phyloP scores from a whole-genome alignment of 2,888 invertebrate species.

The Drosophila leonis region DNA sequence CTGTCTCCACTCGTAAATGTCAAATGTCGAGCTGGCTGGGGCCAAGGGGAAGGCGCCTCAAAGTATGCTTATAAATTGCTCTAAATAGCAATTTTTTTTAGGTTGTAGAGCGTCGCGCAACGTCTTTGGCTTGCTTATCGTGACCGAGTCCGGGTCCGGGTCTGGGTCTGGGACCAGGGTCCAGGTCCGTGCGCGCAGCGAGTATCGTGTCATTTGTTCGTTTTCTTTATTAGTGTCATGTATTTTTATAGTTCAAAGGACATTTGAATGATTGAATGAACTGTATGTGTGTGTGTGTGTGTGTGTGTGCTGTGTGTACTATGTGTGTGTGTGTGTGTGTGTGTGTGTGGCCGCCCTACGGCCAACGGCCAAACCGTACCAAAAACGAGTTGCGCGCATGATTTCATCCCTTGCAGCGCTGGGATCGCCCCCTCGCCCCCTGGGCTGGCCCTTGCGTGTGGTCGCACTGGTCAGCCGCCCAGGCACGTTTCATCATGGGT shows the following conservation, averaged over 20 bases:
- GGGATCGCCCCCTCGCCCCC: conserved; percentile 33
- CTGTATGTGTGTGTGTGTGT: conserved; percentile 43
- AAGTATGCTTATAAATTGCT: conserved; percentile 81
- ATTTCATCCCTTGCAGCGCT: conserved; percentile 83
- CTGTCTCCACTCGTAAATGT: conserved; percentile 69
- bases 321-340: conserved; percentile 16
- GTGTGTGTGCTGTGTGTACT: conserved; percentile 2
- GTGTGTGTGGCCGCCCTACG: conserved; percentile 30
- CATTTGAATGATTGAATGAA: conserved; percentile 85
- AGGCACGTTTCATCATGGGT: conserved; percentile 78
- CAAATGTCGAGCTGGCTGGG: conserved; percentile 57
- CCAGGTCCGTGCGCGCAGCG: conserved; percentile 26
- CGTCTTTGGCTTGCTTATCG: conserved; percentile 56
- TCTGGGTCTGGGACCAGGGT: conserved; percentile 2
- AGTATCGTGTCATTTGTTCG: conserved; percentile 81
- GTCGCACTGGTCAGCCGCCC: conserved; percentile 76
- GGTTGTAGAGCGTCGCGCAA: conserved; percentile 29
- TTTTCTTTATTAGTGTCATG: conserved; percentile 85
- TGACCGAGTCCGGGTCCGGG: conserved; percentile 41
- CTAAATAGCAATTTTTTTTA: conserved; percentile 72
- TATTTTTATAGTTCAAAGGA: conserved; percentile 85
- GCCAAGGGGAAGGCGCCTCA: conserved; percentile 56
- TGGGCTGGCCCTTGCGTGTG: conserved; percentile 46
- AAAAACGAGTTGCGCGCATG: conserved; percentile 83
- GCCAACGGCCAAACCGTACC: conserved; percentile 36